Evolutionary conservation across 2,888 invertebrate genomes (phyloP), one percentile per base, ranked within the genome.

Genomic region (Sarcophaga variegata): DNA sequence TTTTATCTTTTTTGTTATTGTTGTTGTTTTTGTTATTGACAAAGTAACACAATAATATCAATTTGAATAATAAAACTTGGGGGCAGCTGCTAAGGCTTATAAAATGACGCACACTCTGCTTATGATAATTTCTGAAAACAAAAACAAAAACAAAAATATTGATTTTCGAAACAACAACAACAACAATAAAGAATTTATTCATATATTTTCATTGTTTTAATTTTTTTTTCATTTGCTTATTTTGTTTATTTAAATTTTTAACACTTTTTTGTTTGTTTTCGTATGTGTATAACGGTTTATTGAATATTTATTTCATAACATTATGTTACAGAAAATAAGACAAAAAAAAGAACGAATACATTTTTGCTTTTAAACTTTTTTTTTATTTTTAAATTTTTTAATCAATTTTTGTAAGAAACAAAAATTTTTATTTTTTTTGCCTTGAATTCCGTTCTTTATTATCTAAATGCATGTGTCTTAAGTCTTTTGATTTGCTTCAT

Each of bases 401-500:
- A 20, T 6, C 3, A 22, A 12, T 63, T 25, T 67, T 37, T 37
- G 47, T 37, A 20, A 47, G 20, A 10, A 37, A 2, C 2, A 37
- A 37, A 37, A 37, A 10, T 37, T 63, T 69, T 49, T 63, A 63
- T 69, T 67, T 11, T 25, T 60, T n/a, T 62, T 20, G 1, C 37
- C 2, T 72, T 60, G 60, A 72, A 54, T 54, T 54, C 3, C 14
- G 3, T 12, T 14, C 17, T 1, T 54, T 14, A 54, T 12, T 54
- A 17, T 4, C 4, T 37, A 54, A 12, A 54, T 17, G 54, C 17
- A 14, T 54, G 54, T 80, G 63, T 75, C 87, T 85, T 82, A 79
- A 85, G 63, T 87, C 87, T 87, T 85, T 85, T 64, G 85, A 79
- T 85, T 85, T 64, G 79, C 79, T 82, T 85, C 66, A 49, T 54